phyloP scores from a whole-genome alignment of 2,797 vertebrate genomes.

The Crenuchus spilurus region DNA sequence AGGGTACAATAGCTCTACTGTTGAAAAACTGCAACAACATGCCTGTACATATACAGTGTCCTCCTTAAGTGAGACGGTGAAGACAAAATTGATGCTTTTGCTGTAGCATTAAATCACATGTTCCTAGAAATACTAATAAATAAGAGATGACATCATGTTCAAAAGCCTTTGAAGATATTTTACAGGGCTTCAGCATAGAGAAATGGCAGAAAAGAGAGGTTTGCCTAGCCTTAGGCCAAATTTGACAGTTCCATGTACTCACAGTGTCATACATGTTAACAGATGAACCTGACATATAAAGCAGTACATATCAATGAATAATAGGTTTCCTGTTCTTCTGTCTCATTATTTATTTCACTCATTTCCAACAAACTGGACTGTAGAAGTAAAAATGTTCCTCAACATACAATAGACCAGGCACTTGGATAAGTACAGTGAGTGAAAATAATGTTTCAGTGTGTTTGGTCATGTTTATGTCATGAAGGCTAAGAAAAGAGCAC shows the following conservation, averaged over 20 bases:
- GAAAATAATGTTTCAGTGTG: not conserved
- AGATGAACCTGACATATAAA: too few relatives aligned
- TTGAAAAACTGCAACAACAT: not conserved
- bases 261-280: not conserved
- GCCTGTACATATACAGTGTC: not conserved
- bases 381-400: too few relatives aligned
- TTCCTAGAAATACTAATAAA: not conserved
- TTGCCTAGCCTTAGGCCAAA: not conserved
- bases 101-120: slow-evolving; percentile 2
- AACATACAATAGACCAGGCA: not conserved
- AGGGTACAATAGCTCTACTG: slow-evolving; percentile 8
- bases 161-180: not conserved
- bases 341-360: too few relatives aligned
- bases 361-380: too few relatives aligned
- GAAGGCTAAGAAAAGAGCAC: not conserved
- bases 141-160: not conserved
- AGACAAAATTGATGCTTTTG: not conserved
- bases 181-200: not conserved
- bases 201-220: not conserved
- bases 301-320: too few relatives aligned
- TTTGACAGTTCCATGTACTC: too few relatives aligned
- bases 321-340: too few relatives aligned
- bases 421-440: too few relatives aligned
- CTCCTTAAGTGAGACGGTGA: slow-evolving; percentile 1
- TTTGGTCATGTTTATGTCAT: too few relatives aligned